Conservation (phyloP, 2,888 invertebrate genomes). For the Polietes domitor region DNA sequence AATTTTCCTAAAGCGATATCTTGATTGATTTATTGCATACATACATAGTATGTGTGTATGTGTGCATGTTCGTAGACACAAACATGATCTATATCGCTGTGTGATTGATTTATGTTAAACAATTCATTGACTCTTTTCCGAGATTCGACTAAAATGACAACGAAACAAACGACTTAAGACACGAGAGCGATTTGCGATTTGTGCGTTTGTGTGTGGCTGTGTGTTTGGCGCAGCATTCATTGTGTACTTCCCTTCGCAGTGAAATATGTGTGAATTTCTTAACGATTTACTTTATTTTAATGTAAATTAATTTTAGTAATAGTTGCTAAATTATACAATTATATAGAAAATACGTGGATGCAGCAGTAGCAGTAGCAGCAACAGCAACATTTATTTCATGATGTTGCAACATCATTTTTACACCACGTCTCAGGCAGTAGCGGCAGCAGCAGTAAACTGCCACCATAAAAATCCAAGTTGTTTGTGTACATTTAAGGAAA, state of each 20-base stretch:
- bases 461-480: conserved; percentile 50
- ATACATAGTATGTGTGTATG: neutral
- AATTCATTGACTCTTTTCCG: neutral
- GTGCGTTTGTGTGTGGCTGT: neutral
- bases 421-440: neutral
- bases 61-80: neutral
- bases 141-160: neutral
- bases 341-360: conserved; percentile 11
- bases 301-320: conserved; percentile 34
- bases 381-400: neutral
- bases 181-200: neutral
- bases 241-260: neutral
- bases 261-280: conserved; percentile 29
- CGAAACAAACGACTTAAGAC: neutral
- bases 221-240: neutral
- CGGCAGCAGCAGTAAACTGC: neutral
- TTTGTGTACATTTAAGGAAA: conserved; percentile 57
- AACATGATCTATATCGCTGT: neutral
- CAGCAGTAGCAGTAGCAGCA: neutral
- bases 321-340: conserved; percentile 46
- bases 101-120: conserved; percentile 5
- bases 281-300: conserved; percentile 36
- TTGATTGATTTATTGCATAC: neutral
- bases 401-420: conserved; percentile 19
- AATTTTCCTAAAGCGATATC: neutral